Evolutionary conservation across 2,113 vertebrate species (phyloP), one percentile per base, ranked within the genome.

Genomic region (Myocastor coypus): DNA sequence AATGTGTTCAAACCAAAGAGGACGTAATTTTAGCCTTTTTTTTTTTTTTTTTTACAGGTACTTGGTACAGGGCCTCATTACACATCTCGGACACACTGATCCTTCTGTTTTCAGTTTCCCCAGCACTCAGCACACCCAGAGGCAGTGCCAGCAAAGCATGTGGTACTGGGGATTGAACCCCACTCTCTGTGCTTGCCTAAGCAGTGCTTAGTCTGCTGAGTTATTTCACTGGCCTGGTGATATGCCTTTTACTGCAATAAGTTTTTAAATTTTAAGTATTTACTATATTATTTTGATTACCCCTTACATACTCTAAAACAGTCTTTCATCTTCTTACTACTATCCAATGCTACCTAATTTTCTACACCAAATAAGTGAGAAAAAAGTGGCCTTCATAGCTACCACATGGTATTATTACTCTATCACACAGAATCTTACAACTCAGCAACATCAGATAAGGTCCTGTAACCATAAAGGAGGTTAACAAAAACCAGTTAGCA

Each of bases 311-410:
- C 26, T 28, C 50, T 85, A 82, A 89, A 94, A 90, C 37, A 85
- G 66, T 90, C 46, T 64, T 83, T 34, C 32, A 82, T 40, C 52
- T 92, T 89, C 34, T 57, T 57, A 57, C 37, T 89, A 50, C 34
- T 96, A n/a, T 66, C 46, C 34, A 89, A 92, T 86, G 30, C 50
- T 64, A 90, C 78, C 46, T 78, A n/a, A 90, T 91, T 42, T 85
- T 93, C 77, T 73, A 90, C 8, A 83, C 61, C 26, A 81, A 87
- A 46, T 75, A 94, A 84, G 59, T 57, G 32, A 83, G 32, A 85
- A 73, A 78, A 73, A 93, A 83, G 34, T 42, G 92, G 46, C 7
- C 24, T 17, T 91, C 37, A 52, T 4, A 95, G 71, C 13, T 30
- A 46, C 61, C 14, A 91, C 20, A 37, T 55, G 3, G 42, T 30